Conservation (phyloP, 1,140 invertebrate species). For the Drosophila carrolli region DNA sequence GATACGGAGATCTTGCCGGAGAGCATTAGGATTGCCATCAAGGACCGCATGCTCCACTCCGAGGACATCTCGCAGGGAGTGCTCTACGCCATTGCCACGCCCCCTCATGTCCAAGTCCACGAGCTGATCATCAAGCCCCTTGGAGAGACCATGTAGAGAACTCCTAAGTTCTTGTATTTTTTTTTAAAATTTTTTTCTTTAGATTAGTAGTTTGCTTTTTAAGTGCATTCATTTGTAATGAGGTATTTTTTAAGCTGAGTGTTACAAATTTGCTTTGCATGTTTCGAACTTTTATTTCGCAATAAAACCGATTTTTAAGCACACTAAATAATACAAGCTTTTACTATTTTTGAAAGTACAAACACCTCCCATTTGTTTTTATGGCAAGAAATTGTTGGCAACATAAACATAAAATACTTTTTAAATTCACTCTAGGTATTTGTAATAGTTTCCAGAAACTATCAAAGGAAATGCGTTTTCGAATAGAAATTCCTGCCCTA, state of each 20-base stretch:
- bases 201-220: not conserved
- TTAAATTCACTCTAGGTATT: too few relatives aligned
- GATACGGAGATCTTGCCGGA: slow-evolving; percentile 86
- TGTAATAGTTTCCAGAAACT: too few relatives aligned
- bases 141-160: slow-evolving; percentile 59
- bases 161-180: not conserved
- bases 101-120: slow-evolving; percentile 85
- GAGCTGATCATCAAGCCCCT: slow-evolving; percentile 76
- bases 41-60: slow-evolving; percentile 64
- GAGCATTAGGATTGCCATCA: slow-evolving; percentile 26
- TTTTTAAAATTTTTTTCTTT: slow-evolving; percentile 5
- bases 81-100: slow-evolving; percentile 85
- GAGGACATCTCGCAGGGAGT: slow-evolving; percentile 86
- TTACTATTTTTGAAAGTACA: too few relatives aligned
- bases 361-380: too few relatives aligned
- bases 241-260: too few relatives aligned
- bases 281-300: too few relatives aligned
- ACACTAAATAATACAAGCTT: too few relatives aligned
- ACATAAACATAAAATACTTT: too few relatives aligned
- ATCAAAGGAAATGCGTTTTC: not conserved
- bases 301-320: not conserved
- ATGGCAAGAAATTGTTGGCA: too few relatives aligned
- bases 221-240: too few relatives aligned
- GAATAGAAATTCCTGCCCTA: slow-evolving; percentile 21
- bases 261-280: too few relatives aligned